These are phyloP conservation scores for Holothuria scabra DNA, from an alignment of 53 echinoderm and acorn worm genomes.

Conservation along the genomic window DNA sequence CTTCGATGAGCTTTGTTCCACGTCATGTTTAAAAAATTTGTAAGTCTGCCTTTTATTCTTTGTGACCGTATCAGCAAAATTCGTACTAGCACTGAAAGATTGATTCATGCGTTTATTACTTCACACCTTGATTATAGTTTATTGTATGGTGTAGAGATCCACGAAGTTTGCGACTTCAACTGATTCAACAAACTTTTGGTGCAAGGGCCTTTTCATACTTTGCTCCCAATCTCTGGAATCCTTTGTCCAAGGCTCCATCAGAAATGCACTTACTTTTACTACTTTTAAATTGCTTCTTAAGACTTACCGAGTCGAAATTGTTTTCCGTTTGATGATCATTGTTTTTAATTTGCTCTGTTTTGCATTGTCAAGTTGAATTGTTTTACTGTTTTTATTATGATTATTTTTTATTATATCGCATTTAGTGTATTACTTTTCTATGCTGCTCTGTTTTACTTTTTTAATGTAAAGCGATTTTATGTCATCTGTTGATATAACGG, in stretches of 20 bases:
- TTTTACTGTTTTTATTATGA: background rate
- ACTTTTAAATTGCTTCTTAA: conserved; percentile 31
- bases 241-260: background rate
- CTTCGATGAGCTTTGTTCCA: conserved; percentile 2
- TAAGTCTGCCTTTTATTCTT: too few relatives aligned
- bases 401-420: too few relatives aligned
- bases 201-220: conserved; percentile 4
- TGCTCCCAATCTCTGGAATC: conserved; percentile 23
- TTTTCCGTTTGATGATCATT: background rate
- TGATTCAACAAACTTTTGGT: too few relatives aligned
- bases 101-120: conserved; percentile 16
- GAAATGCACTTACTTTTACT: background rate
- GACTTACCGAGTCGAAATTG: background rate
- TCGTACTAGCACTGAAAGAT: conserved; percentile 12
- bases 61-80: background rate
- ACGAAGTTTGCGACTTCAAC: background rate
- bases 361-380: background rate
- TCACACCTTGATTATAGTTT: conserved; percentile 20
- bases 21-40: background rate
- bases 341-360: background rate
- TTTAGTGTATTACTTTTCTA: too few relatives aligned
- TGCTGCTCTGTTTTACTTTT: too few relatives aligned
- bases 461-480: too few relatives aligned
- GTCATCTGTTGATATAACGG: too few relatives aligned
- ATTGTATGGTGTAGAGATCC: background rate